Base-by-base conservation (phyloP, 2,888 invertebrate species). In the Drosophila stalkeri region DNA sequence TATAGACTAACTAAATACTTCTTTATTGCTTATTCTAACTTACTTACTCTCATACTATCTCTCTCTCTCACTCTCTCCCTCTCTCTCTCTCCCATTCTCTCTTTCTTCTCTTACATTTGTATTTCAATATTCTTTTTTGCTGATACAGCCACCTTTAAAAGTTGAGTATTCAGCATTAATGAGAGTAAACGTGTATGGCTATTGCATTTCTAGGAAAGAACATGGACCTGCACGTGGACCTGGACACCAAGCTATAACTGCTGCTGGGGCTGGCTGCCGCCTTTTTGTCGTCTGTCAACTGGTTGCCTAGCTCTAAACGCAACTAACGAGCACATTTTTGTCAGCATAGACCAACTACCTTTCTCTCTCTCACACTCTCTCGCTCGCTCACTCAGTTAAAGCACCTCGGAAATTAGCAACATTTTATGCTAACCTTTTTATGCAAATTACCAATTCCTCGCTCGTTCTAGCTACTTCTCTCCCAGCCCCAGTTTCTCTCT, bases 371-470 rank as follows among this genome's bases (percentile, higher is more conserved):
- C 5, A 0, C 3, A 18, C 18, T 8, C 14, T 35, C n/a, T 9
- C 49, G n/a, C 31, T 14, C 6, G 14, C 0, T 2, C 6, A 14
- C 37, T 37, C 6, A 27, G 27, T 31, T 2, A n/a, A 11, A 11
- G 18, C 23, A 14, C 23, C 49, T 33, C 61, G 74, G 75, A 89
- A 85, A 89, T 82, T 82, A 80, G 75, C 83, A 82, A 75, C 84
- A 72, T 80, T 82, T 81, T 67, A 72, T 75, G 82, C 66, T 75
- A 81, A 89, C 87, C 87, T 89, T 90, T 90, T 90, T 89, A 90
- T 90, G 87, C 84, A 87, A 87, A 87, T 90, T 80, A 74, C 77
- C 61, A 64, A 62, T 64, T 35, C 33, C 71, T 65, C 31, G 16
- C 20, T 6, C 23, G 20, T 27, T 46, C 12, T 16, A 16, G 27